phyloP scores from a whole-genome alignment of 2,888 invertebrate genomes.

The Drosophila imparisetae region DNA sequence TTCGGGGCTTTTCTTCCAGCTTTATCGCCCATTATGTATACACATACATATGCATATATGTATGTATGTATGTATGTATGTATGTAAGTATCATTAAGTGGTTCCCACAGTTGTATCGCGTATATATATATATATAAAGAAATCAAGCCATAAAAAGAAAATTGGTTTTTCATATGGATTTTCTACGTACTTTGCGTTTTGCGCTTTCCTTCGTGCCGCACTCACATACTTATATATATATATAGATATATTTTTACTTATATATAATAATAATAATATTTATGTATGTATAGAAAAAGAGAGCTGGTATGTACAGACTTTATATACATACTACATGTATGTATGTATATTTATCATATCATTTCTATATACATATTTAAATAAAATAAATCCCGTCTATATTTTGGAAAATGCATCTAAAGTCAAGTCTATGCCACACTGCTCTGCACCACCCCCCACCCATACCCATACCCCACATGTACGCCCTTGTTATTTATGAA shows the following conservation, averaged over 20 bases:
- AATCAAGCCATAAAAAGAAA: conserved; percentile 64
- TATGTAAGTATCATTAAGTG: conserved; percentile 7
- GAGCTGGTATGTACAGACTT: conserved; percentile 15
- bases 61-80: background rate
- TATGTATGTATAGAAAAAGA: background rate
- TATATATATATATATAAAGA: conserved; percentile 25
- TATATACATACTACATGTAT: background rate
- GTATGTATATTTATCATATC: conserved; percentile 5
- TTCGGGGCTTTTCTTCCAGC: background rate
- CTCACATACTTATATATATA: conserved; percentile 9
- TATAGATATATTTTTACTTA: background rate
- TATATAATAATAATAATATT: background rate
- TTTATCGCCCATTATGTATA: background rate
- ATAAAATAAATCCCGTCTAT: background rate
- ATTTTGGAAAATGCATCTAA: background rate
- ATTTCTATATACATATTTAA: background rate
- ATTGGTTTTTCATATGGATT: conserved; percentile 59
- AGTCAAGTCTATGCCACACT: background rate
- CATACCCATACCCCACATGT: background rate
- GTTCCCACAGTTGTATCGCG: conserved; percentile 40
- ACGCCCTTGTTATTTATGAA: background rate
- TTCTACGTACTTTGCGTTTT: conserved; percentile 45
- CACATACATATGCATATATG: background rate
- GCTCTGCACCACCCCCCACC: background rate
- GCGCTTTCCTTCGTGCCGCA: conserved; percentile 43